Percentiles rank a stretch among this genome's conserved stretches.
Conservation (phyloP, 2,888 invertebrate species). For the Aproaerema taeniolella region DNA sequence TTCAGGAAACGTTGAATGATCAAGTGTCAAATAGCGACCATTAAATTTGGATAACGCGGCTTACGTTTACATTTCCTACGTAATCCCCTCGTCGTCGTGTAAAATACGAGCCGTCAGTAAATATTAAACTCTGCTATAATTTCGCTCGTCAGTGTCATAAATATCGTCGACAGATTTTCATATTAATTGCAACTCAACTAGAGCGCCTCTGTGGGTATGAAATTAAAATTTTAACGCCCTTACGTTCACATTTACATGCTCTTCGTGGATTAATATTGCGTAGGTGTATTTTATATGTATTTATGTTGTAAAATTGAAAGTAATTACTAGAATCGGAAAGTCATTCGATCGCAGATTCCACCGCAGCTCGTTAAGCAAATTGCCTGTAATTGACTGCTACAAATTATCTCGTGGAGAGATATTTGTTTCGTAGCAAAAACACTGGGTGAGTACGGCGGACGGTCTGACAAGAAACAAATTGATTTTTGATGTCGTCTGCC, state of each 20-base stretch:
- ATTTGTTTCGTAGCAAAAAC: conserved; percentile 41
- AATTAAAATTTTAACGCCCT: conserved; percentile 48
- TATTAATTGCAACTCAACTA: conserved; percentile 58
- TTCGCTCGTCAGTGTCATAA: conserved; percentile 57
- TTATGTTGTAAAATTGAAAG: conserved; percentile 7
- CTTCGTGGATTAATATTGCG: conserved; percentile 4
- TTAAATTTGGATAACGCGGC: conserved; percentile 56
- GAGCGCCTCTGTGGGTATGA: conserved; percentile 47
- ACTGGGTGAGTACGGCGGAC: conserved; percentile 19
- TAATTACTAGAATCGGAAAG: conserved; percentile 10
- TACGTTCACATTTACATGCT: conserved; percentile 19
- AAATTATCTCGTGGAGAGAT: conserved; percentile 36
- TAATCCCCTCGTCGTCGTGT: conserved; percentile 58
- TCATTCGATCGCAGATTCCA: conserved; percentile 14
- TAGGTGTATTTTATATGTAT: conserved; percentile 1
- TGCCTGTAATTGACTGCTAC: conserved; percentile 35
- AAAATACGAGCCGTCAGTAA: conserved; percentile 66
- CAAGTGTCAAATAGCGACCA: conserved; percentile 55
- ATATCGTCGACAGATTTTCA: conserved; percentile 62
- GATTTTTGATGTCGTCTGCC: conserved; percentile 59
- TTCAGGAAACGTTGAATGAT: conserved; percentile 45
- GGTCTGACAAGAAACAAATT: conserved; percentile 52
- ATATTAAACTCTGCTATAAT: conserved; percentile 65
- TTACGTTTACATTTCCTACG: conserved; percentile 57
- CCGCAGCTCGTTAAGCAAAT: conserved; percentile 27